Conservation (phyloP, 2,888 invertebrate species). For the Cantharis nigra region DNA sequence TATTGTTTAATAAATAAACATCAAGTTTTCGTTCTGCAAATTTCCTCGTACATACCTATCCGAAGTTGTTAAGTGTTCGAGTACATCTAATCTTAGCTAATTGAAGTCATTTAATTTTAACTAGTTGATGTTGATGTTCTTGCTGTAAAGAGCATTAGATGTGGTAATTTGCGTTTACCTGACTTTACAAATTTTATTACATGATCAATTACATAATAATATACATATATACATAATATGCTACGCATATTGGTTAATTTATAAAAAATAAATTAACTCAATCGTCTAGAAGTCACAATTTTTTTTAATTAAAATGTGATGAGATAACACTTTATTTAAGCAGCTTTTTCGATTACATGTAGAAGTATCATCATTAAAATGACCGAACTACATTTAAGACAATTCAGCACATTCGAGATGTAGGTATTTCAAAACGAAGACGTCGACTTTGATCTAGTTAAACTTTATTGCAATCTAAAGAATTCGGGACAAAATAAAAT, state of each 20-base stretch:
- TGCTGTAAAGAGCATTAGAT: not conserved
- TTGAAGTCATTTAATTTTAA: not conserved
- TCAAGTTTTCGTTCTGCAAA: not conserved
- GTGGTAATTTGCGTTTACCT: not conserved
- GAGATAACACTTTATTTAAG: not conserved
- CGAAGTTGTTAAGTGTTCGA: not conserved
- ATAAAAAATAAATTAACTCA: not conserved
- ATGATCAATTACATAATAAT: not conserved
- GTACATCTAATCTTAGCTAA: not conserved
- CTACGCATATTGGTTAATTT: not conserved
- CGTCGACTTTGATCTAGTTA: not conserved
- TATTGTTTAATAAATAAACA: too few relatives aligned
- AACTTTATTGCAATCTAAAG: not conserved
- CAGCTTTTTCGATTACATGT: not conserved
- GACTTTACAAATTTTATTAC: not conserved
- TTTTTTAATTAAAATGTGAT: not conserved
- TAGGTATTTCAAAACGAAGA: not conserved
- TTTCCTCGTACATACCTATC: not conserved
- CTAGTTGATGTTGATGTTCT: not conserved
- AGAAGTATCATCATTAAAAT: not conserved
- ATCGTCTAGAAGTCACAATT: not conserved
- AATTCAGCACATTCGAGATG: not conserved
- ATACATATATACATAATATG: not conserved
- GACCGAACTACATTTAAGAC: not conserved
- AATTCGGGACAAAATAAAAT: not conserved